Evolutionary conservation across 1,140 invertebrate genomes (phyloP).

Genomic region (Matsumurasca onukii): DNA sequence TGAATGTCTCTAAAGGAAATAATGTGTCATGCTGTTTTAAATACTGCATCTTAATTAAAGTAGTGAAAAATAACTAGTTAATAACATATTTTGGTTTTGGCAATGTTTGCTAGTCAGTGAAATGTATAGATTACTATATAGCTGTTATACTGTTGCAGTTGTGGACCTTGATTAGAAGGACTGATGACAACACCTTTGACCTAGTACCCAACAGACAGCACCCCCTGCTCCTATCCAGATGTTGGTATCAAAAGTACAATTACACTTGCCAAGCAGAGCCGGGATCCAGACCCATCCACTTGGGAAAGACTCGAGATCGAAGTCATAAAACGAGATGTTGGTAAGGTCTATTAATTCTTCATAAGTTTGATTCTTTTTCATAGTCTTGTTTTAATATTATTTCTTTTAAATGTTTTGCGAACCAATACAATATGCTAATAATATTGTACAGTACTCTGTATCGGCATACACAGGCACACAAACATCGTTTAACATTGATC

Average conservation of each 20-base stretch:
- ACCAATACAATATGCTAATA: too few species aligned
- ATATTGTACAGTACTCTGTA: too few species aligned
- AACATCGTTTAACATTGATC: too few species aligned
- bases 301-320: neutral
- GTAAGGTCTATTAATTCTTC: too few species aligned
- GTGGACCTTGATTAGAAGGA: neutral
- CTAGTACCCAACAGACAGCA: neutral
- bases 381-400: too few species aligned
- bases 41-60: too few species aligned
- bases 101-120: neutral
- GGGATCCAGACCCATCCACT: neutral
- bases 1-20: too few species aligned
- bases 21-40: too few species aligned
- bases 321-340: neutral
- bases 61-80: too few species aligned
- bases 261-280: neutral
- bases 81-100: neutral
- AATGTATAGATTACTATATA: neutral
- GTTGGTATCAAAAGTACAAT: neutral
- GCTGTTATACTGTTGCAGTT: neutral
- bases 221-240: neutral
- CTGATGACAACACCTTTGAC: constrained; percentile 1
- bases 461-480: too few species aligned
- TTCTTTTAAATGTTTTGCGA: too few species aligned
- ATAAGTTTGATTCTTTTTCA: too few species aligned